A percentile compares a stretch with the other conserved stretches of the same genome.
These are phyloP conservation scores for Scelioninae gen. 1 DNA, from an alignment of 2,888 invertebrate species.

Conservation along the genomic window DNA sequence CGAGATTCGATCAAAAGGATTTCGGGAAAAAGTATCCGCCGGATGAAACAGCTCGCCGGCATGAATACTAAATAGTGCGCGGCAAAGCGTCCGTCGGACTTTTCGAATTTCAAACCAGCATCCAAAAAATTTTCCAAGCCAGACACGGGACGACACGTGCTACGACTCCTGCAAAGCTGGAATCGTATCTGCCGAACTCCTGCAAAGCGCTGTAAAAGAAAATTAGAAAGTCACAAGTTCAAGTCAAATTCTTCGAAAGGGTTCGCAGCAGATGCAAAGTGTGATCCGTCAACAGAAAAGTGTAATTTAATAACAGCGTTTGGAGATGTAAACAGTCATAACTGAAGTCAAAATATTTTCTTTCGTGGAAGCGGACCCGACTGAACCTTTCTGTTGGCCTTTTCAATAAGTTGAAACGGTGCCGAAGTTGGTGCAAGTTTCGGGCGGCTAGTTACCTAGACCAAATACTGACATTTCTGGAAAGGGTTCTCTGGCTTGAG, in stretches of 20 bases:
- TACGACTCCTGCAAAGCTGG: no score
- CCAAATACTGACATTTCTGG: slow-evolving; percentile 42
- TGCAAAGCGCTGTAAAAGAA: slow-evolving; percentile 43
- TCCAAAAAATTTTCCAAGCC: slow-evolving; percentile 45
- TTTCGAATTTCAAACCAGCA: slow-evolving; percentile 60
- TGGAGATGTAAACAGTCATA: no score
- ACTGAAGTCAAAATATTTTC: no score
- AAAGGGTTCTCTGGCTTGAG: slow-evolving; percentile 52
- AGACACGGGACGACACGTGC: slow-evolving; percentile 40
- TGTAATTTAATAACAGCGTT: no score
- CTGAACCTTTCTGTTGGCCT: slow-evolving; percentile 32
- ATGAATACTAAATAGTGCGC: slow-evolving; percentile 51
- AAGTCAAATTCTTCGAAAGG: no score
- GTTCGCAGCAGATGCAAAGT: no score
- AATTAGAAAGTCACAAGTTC: slow-evolving; percentile 65
- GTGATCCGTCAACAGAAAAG: no score
- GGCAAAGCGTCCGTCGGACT: slow-evolving; percentile 36
- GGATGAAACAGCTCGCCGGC: slow-evolving; percentile 41
- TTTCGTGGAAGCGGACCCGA: slow-evolving; percentile 2
- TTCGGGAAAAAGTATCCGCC: slow-evolving; percentile 52
- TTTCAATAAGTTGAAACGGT: slow-evolving; percentile 26
- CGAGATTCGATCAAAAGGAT: slow-evolving; percentile 65
- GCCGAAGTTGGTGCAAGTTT: slow-evolving; percentile 44
- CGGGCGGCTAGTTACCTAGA: slow-evolving; percentile 25
- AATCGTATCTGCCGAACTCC: slow-evolving; percentile 49